Conservation (phyloP, 2,113 vertebrate species). For the Boleophthalmus pectinirostris region DNA sequence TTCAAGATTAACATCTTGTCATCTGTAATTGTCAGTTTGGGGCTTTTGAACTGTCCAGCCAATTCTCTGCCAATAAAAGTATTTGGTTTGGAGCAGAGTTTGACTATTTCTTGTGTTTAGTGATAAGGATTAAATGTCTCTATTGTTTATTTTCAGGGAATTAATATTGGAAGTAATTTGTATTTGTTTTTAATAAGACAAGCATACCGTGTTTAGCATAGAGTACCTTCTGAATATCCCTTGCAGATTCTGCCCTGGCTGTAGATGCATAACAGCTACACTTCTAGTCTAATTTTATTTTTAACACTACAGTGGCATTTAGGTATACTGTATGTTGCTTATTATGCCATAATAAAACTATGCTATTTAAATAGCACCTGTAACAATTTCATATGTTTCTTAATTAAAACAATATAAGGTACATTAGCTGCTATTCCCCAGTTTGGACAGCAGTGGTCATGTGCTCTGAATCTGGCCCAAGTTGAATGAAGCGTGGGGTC, state of each 20-base stretch:
- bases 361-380: not conserved
- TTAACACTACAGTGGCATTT: not conserved
- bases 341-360: not conserved
- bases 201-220: no score
- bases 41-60: no score
- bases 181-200: no score
- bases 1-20: not conserved
- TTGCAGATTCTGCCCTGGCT: no score
- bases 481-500: conserved; percentile 27
- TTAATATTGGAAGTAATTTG: not conserved
- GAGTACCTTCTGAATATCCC: no score
- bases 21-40: not conserved
- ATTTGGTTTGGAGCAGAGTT: not conserved
- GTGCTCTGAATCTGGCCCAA: conserved; percentile 22
- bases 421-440: not conserved
- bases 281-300: no score
- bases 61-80: no score
- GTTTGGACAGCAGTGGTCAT: conserved; percentile 9
- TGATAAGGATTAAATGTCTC: not conserved
- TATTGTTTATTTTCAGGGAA: not conserved
- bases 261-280: no score
- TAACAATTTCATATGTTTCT: not conserved
- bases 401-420: no score
- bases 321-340: not conserved
- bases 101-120: not conserved